phyloP scores from a whole-genome alignment of 2,113 vertebrate species.

The Struthidea cinerea region DNA sequence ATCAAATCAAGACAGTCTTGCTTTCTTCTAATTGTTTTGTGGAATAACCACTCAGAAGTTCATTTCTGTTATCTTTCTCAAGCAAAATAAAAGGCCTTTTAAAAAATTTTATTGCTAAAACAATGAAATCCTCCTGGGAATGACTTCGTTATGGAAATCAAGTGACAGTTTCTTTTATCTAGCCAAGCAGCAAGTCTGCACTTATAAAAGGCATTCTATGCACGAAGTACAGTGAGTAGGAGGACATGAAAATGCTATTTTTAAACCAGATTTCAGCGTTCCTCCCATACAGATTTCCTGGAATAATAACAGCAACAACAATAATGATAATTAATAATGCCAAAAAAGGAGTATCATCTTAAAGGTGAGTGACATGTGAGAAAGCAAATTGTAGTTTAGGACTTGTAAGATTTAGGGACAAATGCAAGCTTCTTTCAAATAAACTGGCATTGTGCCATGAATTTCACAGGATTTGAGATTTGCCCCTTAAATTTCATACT shows the following conservation, averaged over 20 bases:
- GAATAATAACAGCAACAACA: slow-evolving; percentile 67
- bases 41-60: slow-evolving; percentile 69
- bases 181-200: slow-evolving; percentile 75
- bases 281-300: slow-evolving; percentile 70
- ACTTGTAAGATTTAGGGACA: not conserved
- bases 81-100: slow-evolving; percentile 73
- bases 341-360: slow-evolving; percentile 41
- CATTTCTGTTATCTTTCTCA: slow-evolving; percentile 72
- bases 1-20: slow-evolving; percentile 36
- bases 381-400: not conserved
- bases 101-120: slow-evolving; percentile 79
- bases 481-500: not conserved
- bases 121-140: slow-evolving; percentile 74
- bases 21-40: slow-evolving; percentile 62
- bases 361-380: slow-evolving; percentile 57
- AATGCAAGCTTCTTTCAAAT: not conserved
- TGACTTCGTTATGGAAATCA: slow-evolving; percentile 75
- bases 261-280: slow-evolving; percentile 71
- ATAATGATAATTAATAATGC: slow-evolving; percentile 67
- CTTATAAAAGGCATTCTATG: slow-evolving; percentile 76
- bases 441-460: not conserved
- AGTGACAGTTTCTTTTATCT: slow-evolving; percentile 77
- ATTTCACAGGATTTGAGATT: not conserved
- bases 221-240: slow-evolving; percentile 71
- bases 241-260: slow-evolving; percentile 76